phyloP scores from a whole-genome alignment of 2,888 invertebrate species.

The Metacarcinus magister region DNA sequence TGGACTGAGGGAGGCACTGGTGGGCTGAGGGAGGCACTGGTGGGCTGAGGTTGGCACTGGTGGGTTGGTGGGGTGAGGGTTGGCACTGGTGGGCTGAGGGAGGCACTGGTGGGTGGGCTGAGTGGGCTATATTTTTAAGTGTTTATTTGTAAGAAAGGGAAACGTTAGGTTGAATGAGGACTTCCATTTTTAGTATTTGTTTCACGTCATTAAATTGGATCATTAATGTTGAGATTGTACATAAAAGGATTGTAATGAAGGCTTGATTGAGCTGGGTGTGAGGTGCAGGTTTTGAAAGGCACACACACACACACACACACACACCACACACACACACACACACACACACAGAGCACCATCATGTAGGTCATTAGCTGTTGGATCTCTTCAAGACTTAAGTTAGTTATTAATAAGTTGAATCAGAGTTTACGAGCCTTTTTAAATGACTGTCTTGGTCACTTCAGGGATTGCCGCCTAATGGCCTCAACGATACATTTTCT shows the following conservation, averaged over 20 bases:
- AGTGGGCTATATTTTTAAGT: background rate
- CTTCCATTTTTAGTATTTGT: background rate
- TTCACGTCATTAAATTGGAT: background rate
- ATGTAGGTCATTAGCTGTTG: background rate
- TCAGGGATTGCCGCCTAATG: background rate
- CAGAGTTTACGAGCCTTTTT: background rate
- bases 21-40: background rate
- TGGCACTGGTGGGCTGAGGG: background rate
- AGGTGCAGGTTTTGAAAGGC: background rate
- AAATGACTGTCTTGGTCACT: background rate
- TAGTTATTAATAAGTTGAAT: background rate
- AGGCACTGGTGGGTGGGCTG: conserved; percentile 18
- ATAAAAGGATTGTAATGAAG: background rate
- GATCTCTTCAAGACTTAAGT: conserved; percentile 9
- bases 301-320: background rate
- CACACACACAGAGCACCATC: background rate
- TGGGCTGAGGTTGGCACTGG: background rate
- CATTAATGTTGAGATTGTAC: background rate
- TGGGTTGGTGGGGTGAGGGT: too few species aligned
- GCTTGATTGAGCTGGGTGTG: background rate
- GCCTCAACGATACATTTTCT: too few species aligned
- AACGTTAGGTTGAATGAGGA: conserved; percentile 10
- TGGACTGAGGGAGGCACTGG: background rate
- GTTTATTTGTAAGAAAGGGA: background rate
- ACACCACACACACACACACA: background rate